These are phyloP conservation scores for Ceratosolen solmsi DNA, from an alignment of 1,140 invertebrate genomes.

Conservation along the genomic window DNA sequence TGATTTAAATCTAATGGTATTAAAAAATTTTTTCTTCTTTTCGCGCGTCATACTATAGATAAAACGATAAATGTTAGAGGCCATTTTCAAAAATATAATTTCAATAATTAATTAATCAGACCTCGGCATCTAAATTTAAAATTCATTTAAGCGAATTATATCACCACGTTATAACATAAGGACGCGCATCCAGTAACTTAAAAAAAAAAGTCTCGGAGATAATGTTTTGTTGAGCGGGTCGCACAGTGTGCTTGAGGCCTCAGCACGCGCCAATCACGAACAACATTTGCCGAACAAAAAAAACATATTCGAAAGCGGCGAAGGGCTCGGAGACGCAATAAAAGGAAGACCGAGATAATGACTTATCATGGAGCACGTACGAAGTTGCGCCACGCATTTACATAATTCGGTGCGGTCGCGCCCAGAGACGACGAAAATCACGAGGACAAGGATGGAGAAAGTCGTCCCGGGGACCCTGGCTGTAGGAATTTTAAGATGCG, in stretches of 20 bases:
- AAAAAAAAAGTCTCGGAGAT: background rate
- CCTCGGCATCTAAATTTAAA: too few relatives aligned
- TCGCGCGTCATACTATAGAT: too few relatives aligned
- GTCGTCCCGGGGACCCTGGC: too few relatives aligned
- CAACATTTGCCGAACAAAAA: background rate
- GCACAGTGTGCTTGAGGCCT: background rate
- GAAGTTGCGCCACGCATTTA: background rate
- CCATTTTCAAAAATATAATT: too few relatives aligned
- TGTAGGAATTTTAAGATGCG: background rate
- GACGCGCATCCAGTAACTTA: too few relatives aligned
- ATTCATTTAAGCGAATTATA: too few relatives aligned
- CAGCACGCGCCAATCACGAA: background rate
- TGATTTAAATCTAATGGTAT: too few relatives aligned
- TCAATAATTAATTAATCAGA: too few relatives aligned
- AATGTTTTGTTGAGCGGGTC: background rate
- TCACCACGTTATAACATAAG: too few relatives aligned
- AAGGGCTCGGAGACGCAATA: background rate
- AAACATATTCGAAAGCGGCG: background rate
- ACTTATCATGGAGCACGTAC: background rate
- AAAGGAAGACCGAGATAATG: background rate
- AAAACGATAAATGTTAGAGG: too few relatives aligned
- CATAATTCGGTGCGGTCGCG: background rate
- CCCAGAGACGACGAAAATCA: background rate
- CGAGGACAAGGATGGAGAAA: background rate
- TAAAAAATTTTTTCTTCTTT: too few relatives aligned